Percentiles rank a stretch among this genome's conserved stretches.
Evolutionary conservation across 2,113 vertebrate genomes (phyloP).

Genomic region (Ifrita kowaldi): DNA sequence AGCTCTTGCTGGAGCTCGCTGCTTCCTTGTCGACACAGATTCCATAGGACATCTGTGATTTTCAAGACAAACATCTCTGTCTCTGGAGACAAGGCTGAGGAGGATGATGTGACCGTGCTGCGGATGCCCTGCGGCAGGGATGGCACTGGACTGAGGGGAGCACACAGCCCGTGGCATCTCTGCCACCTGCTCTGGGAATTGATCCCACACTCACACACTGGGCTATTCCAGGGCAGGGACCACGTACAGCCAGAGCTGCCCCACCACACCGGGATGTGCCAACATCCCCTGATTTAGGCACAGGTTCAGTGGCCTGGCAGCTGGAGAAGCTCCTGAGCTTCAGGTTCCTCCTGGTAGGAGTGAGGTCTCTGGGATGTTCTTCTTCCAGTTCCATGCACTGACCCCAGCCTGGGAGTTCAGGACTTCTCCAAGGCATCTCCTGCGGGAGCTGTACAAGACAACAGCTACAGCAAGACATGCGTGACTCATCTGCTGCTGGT

Average conservation of each 20-base stretch:
- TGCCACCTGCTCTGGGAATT: not conserved
- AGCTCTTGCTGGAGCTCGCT: not conserved
- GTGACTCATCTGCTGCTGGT: not conserved
- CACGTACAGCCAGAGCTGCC: not conserved
- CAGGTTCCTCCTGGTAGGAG: not conserved
- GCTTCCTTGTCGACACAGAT: not conserved
- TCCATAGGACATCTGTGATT: not conserved
- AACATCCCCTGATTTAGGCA: not conserved
- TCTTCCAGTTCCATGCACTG: not conserved
- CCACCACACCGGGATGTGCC: not conserved
- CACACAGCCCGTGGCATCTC: rapidly evolving
- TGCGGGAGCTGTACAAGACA: not conserved
- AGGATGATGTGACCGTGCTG: not conserved
- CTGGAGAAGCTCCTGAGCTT: not conserved
- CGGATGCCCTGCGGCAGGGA: not conserved
- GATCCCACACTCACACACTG: not conserved
- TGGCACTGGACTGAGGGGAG: not conserved
- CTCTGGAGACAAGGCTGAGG: not conserved
- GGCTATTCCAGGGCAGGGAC: not conserved
- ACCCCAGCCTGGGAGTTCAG: not conserved
- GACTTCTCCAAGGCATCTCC: not conserved
- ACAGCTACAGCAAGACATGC: rapidly evolving
- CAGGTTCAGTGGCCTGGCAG: not conserved
- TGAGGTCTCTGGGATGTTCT: not conserved
- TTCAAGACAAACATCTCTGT: not conserved